Base-by-base conservation (phyloP, 2,888 invertebrate species). In the Xestia ashworthii region DNA sequence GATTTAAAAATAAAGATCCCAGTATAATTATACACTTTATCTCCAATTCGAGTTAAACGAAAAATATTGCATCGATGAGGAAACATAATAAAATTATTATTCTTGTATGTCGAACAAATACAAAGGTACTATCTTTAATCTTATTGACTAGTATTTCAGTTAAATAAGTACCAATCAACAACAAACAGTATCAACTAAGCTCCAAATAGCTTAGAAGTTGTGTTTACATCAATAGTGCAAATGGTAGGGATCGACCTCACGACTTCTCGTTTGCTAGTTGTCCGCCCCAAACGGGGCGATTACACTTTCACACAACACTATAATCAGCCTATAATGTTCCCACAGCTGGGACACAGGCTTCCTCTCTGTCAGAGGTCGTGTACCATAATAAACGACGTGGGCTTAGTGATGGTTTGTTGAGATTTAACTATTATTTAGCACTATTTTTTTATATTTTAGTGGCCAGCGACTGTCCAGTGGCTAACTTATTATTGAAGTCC, bases 241-340 rank as follows among this genome's bases (percentile, higher is more conserved):
- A 64, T 74, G 19, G 48, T 32, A 25, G 77, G 76, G 19, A 48
- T 48, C 0, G 5, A 82, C 32, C 14, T 55, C 78, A 78, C 83
- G 83, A 76, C 32, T 64, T 48, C 55, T 64, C 48, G 32, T 55
- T 76, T 55, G 4, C 38, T 8, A 25, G 44, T 50, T 74, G 53
- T 76, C 76, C n/a, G 64, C 25, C 64, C 19, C 48, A 55, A 25
- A 55, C 14, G 1, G 1, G 5, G 14, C 46, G 48, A 64, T 62
- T 53, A n/a, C 25, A 14, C 25, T 64, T 62, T 38, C 55, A 0
- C 22, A 14, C 5, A 72, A 25, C 44, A 74, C 44, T 82, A 14
- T 50, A 44, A 46, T 55, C 38, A 38, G 46, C 14, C 44, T 44
- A 1, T 65, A 44, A n/a, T 8, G 11, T 65, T 65, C 44, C 65